These are phyloP conservation scores for Heteractis magnifica DNA, from an alignment of 92 coral and sea anemone genomes.

Conservation along the genomic window DNA sequence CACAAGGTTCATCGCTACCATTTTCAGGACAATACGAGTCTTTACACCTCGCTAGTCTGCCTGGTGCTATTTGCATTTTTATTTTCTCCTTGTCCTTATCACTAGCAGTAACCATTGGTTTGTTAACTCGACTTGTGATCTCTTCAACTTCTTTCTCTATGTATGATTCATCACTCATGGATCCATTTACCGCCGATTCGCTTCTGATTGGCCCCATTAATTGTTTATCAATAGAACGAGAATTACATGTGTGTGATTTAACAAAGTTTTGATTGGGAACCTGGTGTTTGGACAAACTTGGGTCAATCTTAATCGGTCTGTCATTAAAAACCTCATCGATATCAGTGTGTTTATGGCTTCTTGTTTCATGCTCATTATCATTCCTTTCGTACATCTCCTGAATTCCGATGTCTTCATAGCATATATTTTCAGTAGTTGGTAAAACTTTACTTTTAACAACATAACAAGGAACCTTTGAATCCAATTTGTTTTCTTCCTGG, in stretches of 20 bases:
- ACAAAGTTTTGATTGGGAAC: slow-evolving; percentile 29
- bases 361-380: not conserved
- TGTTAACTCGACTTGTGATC: slow-evolving; percentile 1
- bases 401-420: slow-evolving; percentile 21
- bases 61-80: slow-evolving; percentile 23
- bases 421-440: not conserved
- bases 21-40: not conserved
- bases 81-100: not conserved
- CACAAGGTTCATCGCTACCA: slow-evolving; percentile 7
- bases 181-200: not conserved
- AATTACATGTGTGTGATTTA: slow-evolving; percentile 30
- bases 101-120: not conserved
- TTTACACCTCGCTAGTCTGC: not conserved
- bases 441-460: slow-evolving; percentile 1
- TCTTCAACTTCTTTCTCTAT: slow-evolving; percentile 7
- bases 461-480: not conserved
- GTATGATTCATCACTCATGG: not conserved
- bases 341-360: not conserved
- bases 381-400: slow-evolving; percentile 15
- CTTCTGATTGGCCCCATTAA: slow-evolving; percentile 4
- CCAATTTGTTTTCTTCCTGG: not conserved
- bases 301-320: slow-evolving; percentile 37
- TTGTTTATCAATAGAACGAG: slow-evolving; percentile 24
- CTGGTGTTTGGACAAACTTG: slow-evolving; percentile 28
- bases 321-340: slow-evolving; percentile 5